Base-by-base conservation (phyloP, 2,888 invertebrate genomes). In the Bugulina stolonifera region DNA sequence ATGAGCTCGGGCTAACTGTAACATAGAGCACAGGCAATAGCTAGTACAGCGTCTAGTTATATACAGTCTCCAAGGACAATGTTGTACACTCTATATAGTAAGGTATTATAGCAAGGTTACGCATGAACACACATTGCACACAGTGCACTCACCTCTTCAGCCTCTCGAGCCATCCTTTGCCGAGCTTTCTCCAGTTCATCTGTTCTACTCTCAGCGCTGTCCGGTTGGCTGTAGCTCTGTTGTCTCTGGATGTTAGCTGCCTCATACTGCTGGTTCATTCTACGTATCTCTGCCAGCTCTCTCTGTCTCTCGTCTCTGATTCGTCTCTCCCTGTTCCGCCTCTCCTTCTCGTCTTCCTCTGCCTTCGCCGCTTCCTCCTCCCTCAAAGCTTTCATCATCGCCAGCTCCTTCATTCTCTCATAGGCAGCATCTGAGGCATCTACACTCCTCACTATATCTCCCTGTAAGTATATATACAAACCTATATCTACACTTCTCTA, bases 311-410 rank as follows among this genome's bases (percentile, higher is more conserved):
- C 64, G 32, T 64, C 64, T 18, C 64, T 2, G 10, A 34, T 2
- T n/a, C 32, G 25, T 32, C 64, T 64, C 64, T 64, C 54, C 29
- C 55, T 54, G 23, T 35, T 32, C 23, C 3, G 22, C 29, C 54
- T 32, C 25, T 57, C 43, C 1, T 43, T n/a, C 18, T 75, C 77
- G 3, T 71, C 73, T 69, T 77, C 76, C 22, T 75, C 74, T 1
- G 76, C 77, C 35, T 71, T 71, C 71, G 72, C 64, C 57, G 76
- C 57, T 73, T 79, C 78, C 35, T 76, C 76, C 71, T 79, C 77
- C 73, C 79, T 78, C 58, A 77, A 74, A 64, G 71, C 71, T 54
- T 75, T 34, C 64, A 64, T 64, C 64, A 25, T 22, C 10, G 64
- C 64, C 32, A 64, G n/a, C 32, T 64, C 64, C n/a, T 34, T 64